Percentiles rank a stretch among this genome's conserved stretches.
Conservation (phyloP, 2,113 vertebrate genomes). For the Candoia aspera region DNA sequence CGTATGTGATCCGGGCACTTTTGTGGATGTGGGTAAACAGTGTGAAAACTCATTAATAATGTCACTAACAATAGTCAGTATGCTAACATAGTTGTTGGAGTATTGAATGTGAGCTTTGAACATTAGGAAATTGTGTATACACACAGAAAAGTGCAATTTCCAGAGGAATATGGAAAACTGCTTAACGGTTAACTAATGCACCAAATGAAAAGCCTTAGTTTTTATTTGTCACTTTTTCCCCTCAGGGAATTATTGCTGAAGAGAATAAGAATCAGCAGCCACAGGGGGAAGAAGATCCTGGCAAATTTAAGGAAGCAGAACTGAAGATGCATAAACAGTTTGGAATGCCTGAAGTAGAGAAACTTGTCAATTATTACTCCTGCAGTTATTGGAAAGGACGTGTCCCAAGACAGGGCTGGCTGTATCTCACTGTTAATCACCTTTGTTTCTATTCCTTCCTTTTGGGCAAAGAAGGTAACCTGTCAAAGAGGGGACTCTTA, state of each 20-base stretch:
- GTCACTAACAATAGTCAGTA: not conserved
- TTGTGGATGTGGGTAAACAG: not conserved
- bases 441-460: conserved; percentile 98
- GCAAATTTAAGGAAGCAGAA: conserved; percentile 95
- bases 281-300: conserved; percentile 89
- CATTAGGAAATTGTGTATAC: not conserved
- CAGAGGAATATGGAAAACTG: not conserved
- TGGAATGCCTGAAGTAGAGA: conserved; percentile 95
- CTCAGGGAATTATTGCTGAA: conserved; percentile 94
- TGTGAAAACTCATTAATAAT: not conserved
- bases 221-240: conserved; percentile 14
- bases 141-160: not conserved
- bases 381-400: conserved; percentile 98
- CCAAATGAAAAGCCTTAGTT: not conserved
- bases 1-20: too few relatives aligned
- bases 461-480: conserved; percentile 94
- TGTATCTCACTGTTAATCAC: conserved; percentile 95
- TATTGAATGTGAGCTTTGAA: not conserved
- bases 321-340: conserved; percentile 96
- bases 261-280: conserved; percentile 87
- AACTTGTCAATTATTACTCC: conserved; percentile 97
- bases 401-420: conserved; percentile 95
- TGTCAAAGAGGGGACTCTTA: not conserved
- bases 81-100: not conserved
- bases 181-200: not conserved